Evolutionary conservation across 30 jellyfish, hydroid and myxozoan species (phyloP).

Genomic region (Phacellophora camtschatica): DNA sequence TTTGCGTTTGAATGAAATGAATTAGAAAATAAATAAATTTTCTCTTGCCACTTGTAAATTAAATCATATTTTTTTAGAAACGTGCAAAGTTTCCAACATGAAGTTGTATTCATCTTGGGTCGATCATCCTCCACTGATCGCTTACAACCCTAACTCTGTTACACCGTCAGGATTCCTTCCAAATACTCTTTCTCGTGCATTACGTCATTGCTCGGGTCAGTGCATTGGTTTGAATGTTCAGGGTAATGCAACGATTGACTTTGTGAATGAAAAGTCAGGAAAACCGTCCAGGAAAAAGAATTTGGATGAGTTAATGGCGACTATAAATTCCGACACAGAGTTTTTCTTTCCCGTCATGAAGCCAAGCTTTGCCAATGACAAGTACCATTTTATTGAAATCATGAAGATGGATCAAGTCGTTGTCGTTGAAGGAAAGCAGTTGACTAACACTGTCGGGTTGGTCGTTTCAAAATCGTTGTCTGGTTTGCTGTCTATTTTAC

Average conservation of each 20-base stretch:
- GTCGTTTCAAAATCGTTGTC: background rate
- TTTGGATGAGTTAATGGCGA: constrained; percentile 2
- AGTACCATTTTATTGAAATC: constrained; percentile 6
- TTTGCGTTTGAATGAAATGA: too few relatives aligned
- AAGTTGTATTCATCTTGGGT: constrained; percentile 29
- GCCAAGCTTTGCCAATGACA: constrained; percentile 30
- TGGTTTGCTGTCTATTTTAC: background rate
- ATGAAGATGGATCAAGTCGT: constrained; percentile 14
- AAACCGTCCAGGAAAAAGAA: constrained; percentile 17
- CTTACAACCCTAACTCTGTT: background rate
- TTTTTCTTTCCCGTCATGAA: constrained; percentile 49
- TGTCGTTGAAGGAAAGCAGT: constrained; percentile 44
- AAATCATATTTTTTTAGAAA: constrained; percentile 41
- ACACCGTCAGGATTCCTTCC: constrained; percentile 31
- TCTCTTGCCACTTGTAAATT: too few relatives aligned
- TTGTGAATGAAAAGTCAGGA: constrained; percentile 15
- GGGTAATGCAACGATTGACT: constrained; percentile 33
- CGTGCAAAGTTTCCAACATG: constrained; percentile 29
- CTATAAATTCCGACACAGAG: constrained; percentile 34
- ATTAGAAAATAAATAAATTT: too few relatives aligned
- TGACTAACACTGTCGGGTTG: constrained; percentile 19
- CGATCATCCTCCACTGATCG: constrained; percentile 17
- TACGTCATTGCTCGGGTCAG: constrained; percentile 44
- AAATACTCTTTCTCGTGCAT: background rate
- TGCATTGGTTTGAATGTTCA: constrained; percentile 32